Base-by-base conservation (phyloP, 2,113 vertebrate species). In the Hydropotes inermis region DNA sequence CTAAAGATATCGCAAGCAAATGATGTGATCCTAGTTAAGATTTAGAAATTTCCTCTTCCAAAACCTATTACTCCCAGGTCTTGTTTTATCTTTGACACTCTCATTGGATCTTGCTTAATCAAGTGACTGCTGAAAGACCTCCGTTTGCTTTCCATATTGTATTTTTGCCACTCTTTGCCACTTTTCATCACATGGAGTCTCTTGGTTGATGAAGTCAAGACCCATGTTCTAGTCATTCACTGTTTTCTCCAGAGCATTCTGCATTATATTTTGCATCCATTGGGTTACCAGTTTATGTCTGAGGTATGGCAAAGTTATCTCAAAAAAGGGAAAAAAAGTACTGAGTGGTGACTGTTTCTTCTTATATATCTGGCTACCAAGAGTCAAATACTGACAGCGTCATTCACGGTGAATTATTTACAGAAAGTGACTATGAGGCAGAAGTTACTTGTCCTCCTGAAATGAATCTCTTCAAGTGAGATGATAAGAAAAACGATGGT, bases 361-460 rank as follows among this genome's bases (percentile, higher is more conserved):
- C 84, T 81, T 89, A 87, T 5, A 33, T 1, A 0, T 76, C 55
- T 81, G n/a, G 11, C 60, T 70, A 95, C 0, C 1, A 45, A 74
- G 58, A 57, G 45, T 97, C 97, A 91, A 6, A 19, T 17, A 8
- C 67, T 8, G 45, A 61, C 30, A 57, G 5, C 15, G 23, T 96
- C 54, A 70, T 92, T 70, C 91, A 33, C 64, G 58, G 23, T 1
- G 0, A 94, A 78, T 95, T 67, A 70, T 94, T 98, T 87, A 78
- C n/a, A 83, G 86, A 87, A 94, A 88, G 52, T 36, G 94, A n/a
- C 58, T 43, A 0, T 15, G 64, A 97, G 74, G 33, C 55, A 92
- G 43, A 92, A 98, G 57, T 83, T 2, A 52, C 87, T 96, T 96
- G 79, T 97, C 64, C 47, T 95, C 87, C 79, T 98, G 95, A 98